Base-by-base conservation (phyloP, 2,113 vertebrate species). In the Regulus satrapa region DNA sequence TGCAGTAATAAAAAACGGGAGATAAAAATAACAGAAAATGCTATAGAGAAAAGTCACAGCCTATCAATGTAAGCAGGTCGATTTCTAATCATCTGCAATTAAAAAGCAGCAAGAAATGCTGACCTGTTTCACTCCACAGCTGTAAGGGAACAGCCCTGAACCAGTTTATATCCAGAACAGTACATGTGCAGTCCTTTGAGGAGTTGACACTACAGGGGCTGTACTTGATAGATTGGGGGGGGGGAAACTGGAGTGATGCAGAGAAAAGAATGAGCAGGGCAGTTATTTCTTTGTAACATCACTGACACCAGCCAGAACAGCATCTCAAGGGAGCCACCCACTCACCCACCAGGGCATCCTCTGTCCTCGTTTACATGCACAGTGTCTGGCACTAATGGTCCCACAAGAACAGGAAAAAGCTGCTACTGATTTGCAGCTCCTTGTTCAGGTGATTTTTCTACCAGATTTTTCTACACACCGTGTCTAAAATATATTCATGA, bases 161-260 rank as follows among this genome's bases (percentile, higher is more conserved):
- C 24, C 1, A 11, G 20, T 74, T 49, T 20, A 8, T 21, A 89
- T 3, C 38, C 56, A 48, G 24, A 71, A 18, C 15, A 45, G 23
- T 10, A 15, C 0, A 0, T 1, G 18, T 32, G 31, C 23, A 23
- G 26, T 5, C 40, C 58, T 61, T 23, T 2, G 16, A 64, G 36
- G 40, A 69, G 69, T 9, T 31, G 34, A 26, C 8, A 12, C 31
- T 14, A 61, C 15, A 58, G 48, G 25, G 32, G 36, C 38, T 85
- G 3, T 18, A 29, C 34, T 28, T 11, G 14, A 26, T 6, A 18
- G 24, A 40, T n/a, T n/a, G n/a, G n/a, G 54, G 17, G 12, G 17
- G 36, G 8, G 6, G 0, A 12, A 45, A 26, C 17, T 13, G 31
- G 24, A 75, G n/a, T 1, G 23, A 72, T 14, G 49, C 54, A 77